Conservation (phyloP, 2,888 invertebrate genomes). For the Aelia acuminata region DNA sequence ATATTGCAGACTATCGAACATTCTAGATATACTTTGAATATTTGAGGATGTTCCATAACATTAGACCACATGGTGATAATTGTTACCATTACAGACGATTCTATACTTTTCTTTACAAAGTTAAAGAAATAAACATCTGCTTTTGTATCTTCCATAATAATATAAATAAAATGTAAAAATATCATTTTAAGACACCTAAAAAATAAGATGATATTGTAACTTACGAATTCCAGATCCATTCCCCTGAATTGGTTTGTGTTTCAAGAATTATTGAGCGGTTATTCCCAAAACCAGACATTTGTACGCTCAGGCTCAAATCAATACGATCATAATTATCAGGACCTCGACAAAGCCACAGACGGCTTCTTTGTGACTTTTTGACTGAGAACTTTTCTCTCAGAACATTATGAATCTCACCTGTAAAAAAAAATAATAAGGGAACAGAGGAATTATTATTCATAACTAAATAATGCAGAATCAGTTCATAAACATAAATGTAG, state of each 20-base stretch:
- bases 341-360: slow-evolving; percentile 55
- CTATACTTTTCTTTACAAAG: no score
- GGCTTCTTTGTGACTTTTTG: slow-evolving; percentile 41
- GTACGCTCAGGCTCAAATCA: slow-evolving; percentile 72
- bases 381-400: slow-evolving; percentile 50
- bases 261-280: slow-evolving; percentile 84
- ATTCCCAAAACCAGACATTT: slow-evolving; percentile 80
- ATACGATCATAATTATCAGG: slow-evolving; percentile 47
- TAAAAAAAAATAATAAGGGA: not conserved
- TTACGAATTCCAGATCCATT: slow-evolving; percentile 75
- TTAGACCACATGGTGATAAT: no score
- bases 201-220: not conserved
- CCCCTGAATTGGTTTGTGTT: slow-evolving; percentile 88
- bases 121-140: no score
- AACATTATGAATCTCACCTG: slow-evolving; percentile 48
- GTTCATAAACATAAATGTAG: no score
- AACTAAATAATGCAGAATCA: not conserved
- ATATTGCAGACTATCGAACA: no score
- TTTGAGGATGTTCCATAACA: no score
- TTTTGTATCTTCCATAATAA: no score
- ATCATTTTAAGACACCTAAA: not conserved
- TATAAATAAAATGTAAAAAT: not conserved
- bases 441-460: not conserved
- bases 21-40: no score
- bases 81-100: no score